Evolutionary conservation across 2,113 vertebrate species (phyloP).

Genomic region (Paedocypris sp.): DNA sequence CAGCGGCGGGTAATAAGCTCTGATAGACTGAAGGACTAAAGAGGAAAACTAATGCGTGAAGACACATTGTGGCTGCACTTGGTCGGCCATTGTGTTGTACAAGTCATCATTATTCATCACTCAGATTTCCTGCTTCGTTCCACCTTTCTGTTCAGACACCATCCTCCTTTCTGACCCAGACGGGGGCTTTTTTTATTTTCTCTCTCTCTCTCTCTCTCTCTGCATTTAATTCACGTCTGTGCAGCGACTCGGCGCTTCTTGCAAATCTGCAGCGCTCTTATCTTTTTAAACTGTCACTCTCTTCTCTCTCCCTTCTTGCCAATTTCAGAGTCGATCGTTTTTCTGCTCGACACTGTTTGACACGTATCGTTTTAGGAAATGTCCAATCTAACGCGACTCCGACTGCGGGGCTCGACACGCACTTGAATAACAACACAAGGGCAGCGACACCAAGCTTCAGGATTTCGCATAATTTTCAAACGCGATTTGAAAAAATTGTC

Average conservation of each 20-base stretch:
- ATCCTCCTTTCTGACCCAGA: slow-evolving; percentile 9
- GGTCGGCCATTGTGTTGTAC: slow-evolving; percentile 18
- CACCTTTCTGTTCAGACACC: not conserved
- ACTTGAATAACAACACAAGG: no score
- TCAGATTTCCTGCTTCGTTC: slow-evolving; percentile 12
- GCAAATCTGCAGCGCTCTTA: not conserved
- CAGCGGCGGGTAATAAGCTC: slow-evolving; percentile 32
- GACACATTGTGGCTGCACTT: slow-evolving; percentile 24
- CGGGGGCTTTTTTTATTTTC: no score
- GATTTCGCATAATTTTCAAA: no score
- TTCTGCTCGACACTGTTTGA: not conserved
- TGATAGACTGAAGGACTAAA: slow-evolving; percentile 29
- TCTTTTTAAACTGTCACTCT: not conserved
- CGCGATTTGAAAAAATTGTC: no score
- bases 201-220: no score
- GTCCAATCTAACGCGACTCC: no score
- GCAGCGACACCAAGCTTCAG: no score
- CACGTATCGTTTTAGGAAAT: no score
- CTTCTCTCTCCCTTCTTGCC: not conserved
- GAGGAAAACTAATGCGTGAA: slow-evolving; percentile 8
- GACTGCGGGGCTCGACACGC: no score
- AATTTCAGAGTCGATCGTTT: not conserved
- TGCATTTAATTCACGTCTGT: not conserved
- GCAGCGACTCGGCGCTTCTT: not conserved
- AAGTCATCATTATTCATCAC: slow-evolving; percentile 34